phyloP scores from a whole-genome alignment of 2,888 invertebrate genomes.

The Acutogordius australiensis region DNA sequence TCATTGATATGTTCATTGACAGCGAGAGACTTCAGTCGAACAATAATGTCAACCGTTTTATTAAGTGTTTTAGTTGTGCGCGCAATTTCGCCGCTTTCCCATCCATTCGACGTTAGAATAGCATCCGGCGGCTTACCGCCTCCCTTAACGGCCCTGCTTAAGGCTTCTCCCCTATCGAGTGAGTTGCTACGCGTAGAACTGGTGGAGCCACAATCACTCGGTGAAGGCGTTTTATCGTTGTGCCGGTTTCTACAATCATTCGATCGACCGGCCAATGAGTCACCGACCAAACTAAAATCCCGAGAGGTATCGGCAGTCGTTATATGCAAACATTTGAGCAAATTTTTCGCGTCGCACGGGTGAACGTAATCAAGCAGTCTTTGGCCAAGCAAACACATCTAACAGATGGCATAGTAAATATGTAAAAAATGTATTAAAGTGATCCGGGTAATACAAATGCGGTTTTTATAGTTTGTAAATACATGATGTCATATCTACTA shows the following conservation, averaged over 20 bases:
- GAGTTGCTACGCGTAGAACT: background rate
- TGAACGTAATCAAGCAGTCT: background rate
- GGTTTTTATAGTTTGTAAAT: too few species aligned
- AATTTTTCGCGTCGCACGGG: background rate
- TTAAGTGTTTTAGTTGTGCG: too few species aligned
- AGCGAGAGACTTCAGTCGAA: background rate
- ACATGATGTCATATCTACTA: too few species aligned
- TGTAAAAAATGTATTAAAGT: too few species aligned
- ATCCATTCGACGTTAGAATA: too few species aligned
- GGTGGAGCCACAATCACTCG: background rate
- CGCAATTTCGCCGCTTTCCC: background rate
- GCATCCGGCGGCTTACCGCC: too few species aligned
- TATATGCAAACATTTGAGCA: too few species aligned
- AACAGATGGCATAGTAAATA: too few species aligned
- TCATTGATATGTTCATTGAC: background rate
- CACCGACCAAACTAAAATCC: too few species aligned
- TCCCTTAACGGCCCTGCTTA: too few species aligned
- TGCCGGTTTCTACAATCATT: background rate
- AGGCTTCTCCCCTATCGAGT: background rate
- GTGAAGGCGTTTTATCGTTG: background rate
- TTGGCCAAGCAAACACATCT: background rate
- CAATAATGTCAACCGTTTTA: background rate
- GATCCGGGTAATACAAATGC: too few species aligned
- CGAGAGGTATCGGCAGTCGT: too few species aligned
- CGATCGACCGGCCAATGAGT: background rate